Conservation (phyloP, 2,888 invertebrate species). For the Hirudinaria manillensis region DNA sequence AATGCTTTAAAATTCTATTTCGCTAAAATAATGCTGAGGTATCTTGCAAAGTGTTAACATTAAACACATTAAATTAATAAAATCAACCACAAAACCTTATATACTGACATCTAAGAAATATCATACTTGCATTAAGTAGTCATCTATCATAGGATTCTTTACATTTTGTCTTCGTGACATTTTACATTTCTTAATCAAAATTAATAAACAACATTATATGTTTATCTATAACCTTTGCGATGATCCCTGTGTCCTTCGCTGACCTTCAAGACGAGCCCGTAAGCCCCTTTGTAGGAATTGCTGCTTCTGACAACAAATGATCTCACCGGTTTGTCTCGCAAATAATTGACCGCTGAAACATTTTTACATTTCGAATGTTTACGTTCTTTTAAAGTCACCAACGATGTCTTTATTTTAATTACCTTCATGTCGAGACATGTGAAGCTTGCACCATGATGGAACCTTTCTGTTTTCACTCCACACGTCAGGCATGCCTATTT, state of each 20-base stretch:
- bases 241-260: slow-evolving; percentile 52
- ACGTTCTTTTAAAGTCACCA: background rate
- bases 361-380: background rate
- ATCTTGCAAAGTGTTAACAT: no score
- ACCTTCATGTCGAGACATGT: slow-evolving; percentile 4
- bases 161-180: no score
- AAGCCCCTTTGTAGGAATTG: slow-evolving; percentile 91
- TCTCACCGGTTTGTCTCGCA: slow-evolving; percentile 80
- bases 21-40: no score
- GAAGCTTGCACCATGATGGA: background rate
- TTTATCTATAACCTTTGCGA: no score
- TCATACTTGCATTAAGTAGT: background rate
- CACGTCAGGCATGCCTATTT: background rate
- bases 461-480: slow-evolving; percentile 6
- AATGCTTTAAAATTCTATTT: no score
- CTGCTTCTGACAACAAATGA: slow-evolving; percentile 95
- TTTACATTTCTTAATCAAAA: no score
- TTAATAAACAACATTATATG: background rate
- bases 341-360: slow-evolving; percentile 71
- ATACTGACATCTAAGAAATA: no score
- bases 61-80: no score
- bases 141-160: no score
- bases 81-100: no score
- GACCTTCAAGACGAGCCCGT: slow-evolving; percentile 88
- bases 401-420: background rate